Evolutionary conservation across 1,140 invertebrate species (phyloP), one percentile per base, ranked within the genome.

Genomic region (Drosophila nigrodunni): DNA sequence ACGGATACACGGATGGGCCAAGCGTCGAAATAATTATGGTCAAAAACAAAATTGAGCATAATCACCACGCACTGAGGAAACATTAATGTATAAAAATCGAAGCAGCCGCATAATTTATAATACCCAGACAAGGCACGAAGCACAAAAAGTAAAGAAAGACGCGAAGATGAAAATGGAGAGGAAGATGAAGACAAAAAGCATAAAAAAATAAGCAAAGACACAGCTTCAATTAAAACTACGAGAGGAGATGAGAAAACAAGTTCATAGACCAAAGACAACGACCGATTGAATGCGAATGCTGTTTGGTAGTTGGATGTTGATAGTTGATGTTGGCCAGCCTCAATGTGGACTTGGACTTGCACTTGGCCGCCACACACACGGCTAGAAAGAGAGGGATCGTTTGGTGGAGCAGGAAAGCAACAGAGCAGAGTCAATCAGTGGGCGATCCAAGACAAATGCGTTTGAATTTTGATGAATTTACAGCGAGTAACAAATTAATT

Each of bases 1-100:
- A 64, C 75, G 72, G 68, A 62, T 65, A 78, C 60, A 65, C 72
- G 66, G 67, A 64, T 68, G 57, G 72, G 21, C 71, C 47, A 54
- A 69, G 49, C 66, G 37, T 52, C 47, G 18, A 68, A 74, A 77
- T 88, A 89, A 89, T 88, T 88, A 89, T 89, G 83, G 83, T 88
- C 85, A 66, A 88, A 88, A 88, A 88, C 83, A 88, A 88, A 88
- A 88, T 88, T 88, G 80, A 88, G 80, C 83, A 88, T 88, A 88
- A 88, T 88, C 83, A 83, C 85, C 82, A 70, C 76, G 58, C 74
- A 77, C 58, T 68, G 61, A 83, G 70, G 70, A 78, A 82, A 49
- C 68, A 74, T 82, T 82, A 79, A 79, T 88, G 73, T 77, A 76
- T 67, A 87, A 75, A 75, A 89, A 87, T 87, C 83, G 85, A 88